Conservation (phyloP, 2,888 invertebrate genomes). For the Iphiclides podalirius region DNA sequence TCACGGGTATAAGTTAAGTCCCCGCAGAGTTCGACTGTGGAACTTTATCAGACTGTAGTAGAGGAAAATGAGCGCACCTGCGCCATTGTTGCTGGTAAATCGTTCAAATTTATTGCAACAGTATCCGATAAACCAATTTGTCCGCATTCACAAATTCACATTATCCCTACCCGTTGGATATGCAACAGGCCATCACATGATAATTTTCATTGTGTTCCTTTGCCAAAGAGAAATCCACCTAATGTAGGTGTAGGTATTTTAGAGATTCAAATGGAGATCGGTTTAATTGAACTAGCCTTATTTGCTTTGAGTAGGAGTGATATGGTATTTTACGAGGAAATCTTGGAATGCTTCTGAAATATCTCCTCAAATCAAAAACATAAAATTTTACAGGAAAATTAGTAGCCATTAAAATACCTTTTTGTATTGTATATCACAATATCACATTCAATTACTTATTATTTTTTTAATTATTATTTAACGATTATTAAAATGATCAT, state of each 20-base stretch:
- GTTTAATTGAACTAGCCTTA: conserved; percentile 22
- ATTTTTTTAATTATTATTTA: no score
- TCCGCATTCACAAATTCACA: conserved; percentile 61
- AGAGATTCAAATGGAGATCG: conserved; percentile 26
- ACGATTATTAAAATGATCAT: no score
- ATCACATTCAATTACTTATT: no score
- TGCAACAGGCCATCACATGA: conserved; percentile 63
- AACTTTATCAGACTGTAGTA: no score
- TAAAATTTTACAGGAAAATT: no score
- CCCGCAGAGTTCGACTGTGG: no score
- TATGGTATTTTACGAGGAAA: conserved; percentile 44
- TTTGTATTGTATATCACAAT: no score
- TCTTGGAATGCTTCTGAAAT: conserved; percentile 28
- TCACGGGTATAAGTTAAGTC: conserved; percentile 32
- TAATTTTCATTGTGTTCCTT: conserved; percentile 57
- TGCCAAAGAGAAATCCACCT: conserved; percentile 31
- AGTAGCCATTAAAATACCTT: no score
- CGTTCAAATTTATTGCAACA: conserved; percentile 61
- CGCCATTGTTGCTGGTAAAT: conserved; percentile 54
- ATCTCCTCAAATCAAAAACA: no score
- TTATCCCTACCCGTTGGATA: conserved; percentile 70
- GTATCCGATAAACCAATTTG: conserved; percentile 75
- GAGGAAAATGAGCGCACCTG: conserved; percentile 41
- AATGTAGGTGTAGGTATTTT: conserved; percentile 30
- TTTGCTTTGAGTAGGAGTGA: not conserved